Evolutionary conservation across 2,888 invertebrate species (phyloP), one percentile per base, ranked within the genome.

Genomic region (Acleris holmiana): DNA sequence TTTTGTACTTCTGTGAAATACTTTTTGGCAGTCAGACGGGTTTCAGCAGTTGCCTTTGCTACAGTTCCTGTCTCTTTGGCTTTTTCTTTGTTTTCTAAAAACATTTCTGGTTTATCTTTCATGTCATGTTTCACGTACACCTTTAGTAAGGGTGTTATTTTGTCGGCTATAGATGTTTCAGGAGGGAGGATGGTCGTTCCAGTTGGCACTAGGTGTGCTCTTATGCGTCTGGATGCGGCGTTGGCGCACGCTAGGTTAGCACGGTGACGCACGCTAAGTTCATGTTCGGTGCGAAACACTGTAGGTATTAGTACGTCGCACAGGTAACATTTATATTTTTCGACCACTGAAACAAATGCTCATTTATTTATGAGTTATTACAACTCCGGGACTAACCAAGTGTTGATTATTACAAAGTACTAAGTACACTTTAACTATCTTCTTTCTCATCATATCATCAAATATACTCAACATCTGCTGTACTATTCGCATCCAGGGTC

Each of bases 1-100:
- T 41, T 41, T 13, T 44, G 10, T n/a, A 55, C 23, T 10, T 55
- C 23, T 10, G 41, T 44, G 23, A 55, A 55, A 44, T 55, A 55
- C 23, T 44, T 15, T 10, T 44, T 55, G 0, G 55, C 1, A 0
- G 55, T 55, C 44, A 19, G 2, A 21, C 55, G 44, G 0, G 5
- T 23, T 17, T 44, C 17, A 1, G 15, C 0, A n/a, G n/a, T 44
- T 2, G 6, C 44, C n/a, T 2, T 15, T 7, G 10, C 41, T n/a
- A 41, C 17, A 4, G 7, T 23, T 6, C 17, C 40, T 2, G 7
- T 19, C 0, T 7, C 15, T n/a, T n/a, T n/a, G n/a, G n/a, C n/a
- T 15, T 54, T 53, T 21, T 18, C 41, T 4, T 23, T 18, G 6
- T n/a, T 23, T 44, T 44, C 23, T 10, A 23, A 41, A 15, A 19